Conservation (phyloP, 1,140 invertebrate species). For the Rhyacophila brunnea region DNA sequence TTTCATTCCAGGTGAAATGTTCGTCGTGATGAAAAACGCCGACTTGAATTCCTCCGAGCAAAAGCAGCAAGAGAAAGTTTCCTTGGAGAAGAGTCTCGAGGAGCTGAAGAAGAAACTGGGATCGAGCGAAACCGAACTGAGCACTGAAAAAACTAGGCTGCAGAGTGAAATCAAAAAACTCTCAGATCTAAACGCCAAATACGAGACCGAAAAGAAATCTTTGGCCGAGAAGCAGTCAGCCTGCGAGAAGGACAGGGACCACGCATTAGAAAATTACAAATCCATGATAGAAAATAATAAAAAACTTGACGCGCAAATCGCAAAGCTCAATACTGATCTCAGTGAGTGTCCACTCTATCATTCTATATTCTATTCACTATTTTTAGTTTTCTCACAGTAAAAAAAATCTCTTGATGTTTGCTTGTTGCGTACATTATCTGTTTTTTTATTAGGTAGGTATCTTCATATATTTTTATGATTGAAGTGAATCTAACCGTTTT, state of each 20-base stretch:
- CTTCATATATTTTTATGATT: too few species aligned
- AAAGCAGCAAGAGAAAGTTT: constrained; percentile 47
- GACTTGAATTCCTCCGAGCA: constrained; percentile 55
- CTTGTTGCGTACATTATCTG: too few species aligned
- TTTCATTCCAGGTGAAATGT: constrained; percentile 61
- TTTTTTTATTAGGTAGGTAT: too few species aligned
- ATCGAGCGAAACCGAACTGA: constrained; percentile 50
- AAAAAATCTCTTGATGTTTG: too few species aligned
- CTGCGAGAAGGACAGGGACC: constrained; percentile 45
- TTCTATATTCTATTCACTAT: too few species aligned
- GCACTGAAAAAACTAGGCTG: constrained; percentile 53
- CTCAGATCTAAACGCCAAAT: constrained; percentile 49
- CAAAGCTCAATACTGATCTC: constrained; percentile 56
- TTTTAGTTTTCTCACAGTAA: too few species aligned
- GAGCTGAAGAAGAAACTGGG: constrained; percentile 52
- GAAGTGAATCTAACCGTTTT: too few species aligned
- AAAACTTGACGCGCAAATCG: constrained; percentile 57
- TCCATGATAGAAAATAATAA: constrained; percentile 55
- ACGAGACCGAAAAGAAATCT: constrained; percentile 48
- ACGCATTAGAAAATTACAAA: constrained; percentile 42
- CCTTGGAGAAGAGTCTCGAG: constrained; percentile 51
- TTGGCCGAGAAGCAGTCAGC: constrained; percentile 53
- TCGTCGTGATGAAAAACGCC: constrained; percentile 59
- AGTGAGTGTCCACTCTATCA: too few species aligned
- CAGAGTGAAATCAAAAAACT: constrained; percentile 54